Conservation (phyloP, 2,888 invertebrate species). For the Agrotis clavis region DNA sequence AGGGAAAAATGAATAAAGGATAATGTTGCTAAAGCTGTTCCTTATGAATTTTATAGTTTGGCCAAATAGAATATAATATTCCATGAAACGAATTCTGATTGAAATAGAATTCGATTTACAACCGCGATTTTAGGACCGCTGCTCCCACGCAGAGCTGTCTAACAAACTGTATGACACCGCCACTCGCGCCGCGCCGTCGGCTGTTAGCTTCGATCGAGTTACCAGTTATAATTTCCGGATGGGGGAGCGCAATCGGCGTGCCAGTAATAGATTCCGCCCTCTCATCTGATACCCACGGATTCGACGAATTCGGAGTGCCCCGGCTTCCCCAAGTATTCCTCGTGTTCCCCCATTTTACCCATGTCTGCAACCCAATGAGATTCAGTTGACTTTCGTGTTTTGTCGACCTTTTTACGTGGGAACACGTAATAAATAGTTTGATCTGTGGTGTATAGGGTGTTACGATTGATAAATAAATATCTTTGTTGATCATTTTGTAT, state of each 20-base stretch:
- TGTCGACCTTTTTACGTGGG: constrained; percentile 33
- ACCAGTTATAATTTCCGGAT: constrained; percentile 74
- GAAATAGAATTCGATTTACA: no score
- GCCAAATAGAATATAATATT: no score
- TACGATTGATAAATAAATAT: constrained; percentile 5
- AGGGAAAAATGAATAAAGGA: no score
- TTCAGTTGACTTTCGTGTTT: constrained; percentile 47
- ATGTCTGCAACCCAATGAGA: constrained; percentile 44
- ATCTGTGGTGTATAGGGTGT: constrained; percentile 12
- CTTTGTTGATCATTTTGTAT: not conserved
- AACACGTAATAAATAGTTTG: constrained; percentile 49
- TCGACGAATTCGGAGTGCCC: constrained; percentile 49
- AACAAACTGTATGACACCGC: constrained; percentile 56
- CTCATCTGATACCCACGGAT: constrained; percentile 66
- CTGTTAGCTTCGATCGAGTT: constrained; percentile 66
- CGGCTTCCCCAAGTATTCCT: constrained; percentile 14
- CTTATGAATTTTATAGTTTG: no score
- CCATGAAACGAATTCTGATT: no score
- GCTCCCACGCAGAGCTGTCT: constrained; percentile 26
- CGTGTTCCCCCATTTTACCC: constrained; percentile 26
- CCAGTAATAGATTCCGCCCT: constrained; percentile 70
- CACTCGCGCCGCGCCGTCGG: constrained; percentile 43
- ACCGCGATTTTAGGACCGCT: not conserved
- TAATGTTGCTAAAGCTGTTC: no score
- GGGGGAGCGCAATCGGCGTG: constrained; percentile 64